Base-by-base conservation (phyloP, 1,140 invertebrate genomes). In the Stenopsyche tienmushanensis region DNA sequence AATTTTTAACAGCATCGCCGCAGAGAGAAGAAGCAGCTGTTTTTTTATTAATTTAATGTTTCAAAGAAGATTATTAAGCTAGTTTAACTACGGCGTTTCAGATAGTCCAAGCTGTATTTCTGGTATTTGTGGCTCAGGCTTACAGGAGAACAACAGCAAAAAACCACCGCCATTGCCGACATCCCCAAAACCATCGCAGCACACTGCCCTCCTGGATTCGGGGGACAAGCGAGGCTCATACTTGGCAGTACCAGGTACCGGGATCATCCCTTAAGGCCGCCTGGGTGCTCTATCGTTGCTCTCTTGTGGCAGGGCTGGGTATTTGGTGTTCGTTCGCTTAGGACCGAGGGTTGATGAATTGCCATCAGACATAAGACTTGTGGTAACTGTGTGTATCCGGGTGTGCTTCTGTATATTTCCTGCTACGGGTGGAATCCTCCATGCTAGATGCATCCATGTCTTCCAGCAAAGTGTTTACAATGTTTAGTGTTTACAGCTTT, bases 221-320 rank as follows among this genome's bases (percentile, higher is more conserved):
- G 80, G 82, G 74, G 86, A 89, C 77, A 80, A 84, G 74, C 86
- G 88, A 80, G 88, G 88, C 77, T 87, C 86, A 72, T 90, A 90
- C 80, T 83, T 90, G 74, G 84, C 88, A 67, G 85, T 91, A 76
- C 87, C 89, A 89, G 89, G 87, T 89, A 84, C 83, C 62, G 17
- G 15, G 17, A 18, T 20, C 26, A 8, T 34, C 57, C 47, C 9
- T 29, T 20, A 8, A 9, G 21, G 34, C n/a, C n/a, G n/a, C n/a
- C n/a, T n/a, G n/a, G n/a, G 20, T 41, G 52, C 41, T 17, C 52
- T 41, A 74, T 73, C 78, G 72, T 71, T 63, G 73, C 24, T 21
- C 20, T 62, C 34, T 55, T 7, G 25, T 39, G 9, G 18, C 1
- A 55, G 18, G 29, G 29, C 5, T 34, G 29, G 29, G 29, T 34